These are phyloP conservation scores for Rotaria magnacalcarata DNA, from an alignment of 2,888 invertebrate species.

Conservation along the genomic window DNA sequence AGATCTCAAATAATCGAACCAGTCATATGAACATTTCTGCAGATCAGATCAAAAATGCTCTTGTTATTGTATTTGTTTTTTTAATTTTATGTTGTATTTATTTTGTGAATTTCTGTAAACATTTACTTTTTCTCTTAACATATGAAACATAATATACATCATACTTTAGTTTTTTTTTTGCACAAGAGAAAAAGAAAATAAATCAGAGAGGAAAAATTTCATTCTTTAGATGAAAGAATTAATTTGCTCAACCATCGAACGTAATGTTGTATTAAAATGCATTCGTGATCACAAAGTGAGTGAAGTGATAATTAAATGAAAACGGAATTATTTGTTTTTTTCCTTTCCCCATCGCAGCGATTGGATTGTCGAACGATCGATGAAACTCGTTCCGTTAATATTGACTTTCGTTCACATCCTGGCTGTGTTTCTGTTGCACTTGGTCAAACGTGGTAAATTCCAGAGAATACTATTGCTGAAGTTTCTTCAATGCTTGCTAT, in stretches of 20 bases:
- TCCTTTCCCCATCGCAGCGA: neutral
- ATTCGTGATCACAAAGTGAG: neutral
- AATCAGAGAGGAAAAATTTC: neutral
- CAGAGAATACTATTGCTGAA: neutral
- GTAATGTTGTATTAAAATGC: neutral
- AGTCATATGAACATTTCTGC: too few species aligned
- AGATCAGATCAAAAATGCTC: too few species aligned
- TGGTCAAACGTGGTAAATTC: neutral
- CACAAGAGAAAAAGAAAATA: too few species aligned
- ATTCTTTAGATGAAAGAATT: slow-evolving; percentile 20
- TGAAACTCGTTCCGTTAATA: neutral
- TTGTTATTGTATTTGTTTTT: too few species aligned
- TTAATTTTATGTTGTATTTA: too few species aligned
- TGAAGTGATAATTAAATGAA: neutral
- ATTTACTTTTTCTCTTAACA: too few species aligned
- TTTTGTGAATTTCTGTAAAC: too few species aligned
- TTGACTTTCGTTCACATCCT: slow-evolving; percentile 6
- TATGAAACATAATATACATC: too few species aligned
- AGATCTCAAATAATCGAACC: neutral
- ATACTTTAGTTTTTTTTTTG: too few species aligned
- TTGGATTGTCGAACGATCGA: slow-evolving; percentile 11
- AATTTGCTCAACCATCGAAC: neutral
- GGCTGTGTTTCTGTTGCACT: slow-evolving; percentile 18
- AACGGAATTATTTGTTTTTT: neutral
- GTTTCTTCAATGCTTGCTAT: neutral